Evolutionary conservation across 1,140 invertebrate genomes (phyloP), one percentile per base, ranked within the genome.

Genomic region (Penaeus indicus): DNA sequence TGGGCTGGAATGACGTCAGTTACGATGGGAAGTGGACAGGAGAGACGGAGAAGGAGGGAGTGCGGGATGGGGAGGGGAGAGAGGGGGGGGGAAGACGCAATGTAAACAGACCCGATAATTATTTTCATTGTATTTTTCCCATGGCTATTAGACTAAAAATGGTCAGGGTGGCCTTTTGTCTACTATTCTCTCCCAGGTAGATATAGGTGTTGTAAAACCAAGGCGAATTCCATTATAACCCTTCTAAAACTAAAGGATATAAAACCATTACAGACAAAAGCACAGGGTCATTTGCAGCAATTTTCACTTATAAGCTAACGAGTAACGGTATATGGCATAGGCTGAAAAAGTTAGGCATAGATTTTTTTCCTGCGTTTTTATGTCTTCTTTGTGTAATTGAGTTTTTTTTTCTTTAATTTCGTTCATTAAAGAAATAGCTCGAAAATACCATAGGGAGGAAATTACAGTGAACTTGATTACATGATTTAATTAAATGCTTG

Each of bases 221-320:
- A 54, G 54, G 11, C 54, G 54, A 54, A 54, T 54, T 54, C 54
- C 54, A 54, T 54, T 54, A 54, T 54, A 54, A 54, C 54, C 54
- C 54, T 54, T 54, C 54, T 54, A 54, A 54, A 63, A 19, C 25
- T 32, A 64, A 78, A 79, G 75, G 62, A 75, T 61, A 86, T 60
- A 82, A 81, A 80, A 38, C 54, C 85, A 87, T 82, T 82, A 78
- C 32, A 47, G 77, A 80, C 62, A 47, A 81, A 47, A 87, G 85
- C 42, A 67, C 13, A 22, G 72, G 75, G 62, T 25, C 77, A 79
- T 38, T 61, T 81, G 60, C 77, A 19, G n/a, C 78, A 81, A 87
- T 81, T 87, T 60, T 79, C 85, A 87, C 78, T 19, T 47, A 54
- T 69, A 63, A 25, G 80, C 32, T 80, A 82, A 81, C 27, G 5